These are phyloP conservation scores for Halcyon senegalensis DNA, from an alignment of 2,113 vertebrate genomes.

Conservation along the genomic window DNA sequence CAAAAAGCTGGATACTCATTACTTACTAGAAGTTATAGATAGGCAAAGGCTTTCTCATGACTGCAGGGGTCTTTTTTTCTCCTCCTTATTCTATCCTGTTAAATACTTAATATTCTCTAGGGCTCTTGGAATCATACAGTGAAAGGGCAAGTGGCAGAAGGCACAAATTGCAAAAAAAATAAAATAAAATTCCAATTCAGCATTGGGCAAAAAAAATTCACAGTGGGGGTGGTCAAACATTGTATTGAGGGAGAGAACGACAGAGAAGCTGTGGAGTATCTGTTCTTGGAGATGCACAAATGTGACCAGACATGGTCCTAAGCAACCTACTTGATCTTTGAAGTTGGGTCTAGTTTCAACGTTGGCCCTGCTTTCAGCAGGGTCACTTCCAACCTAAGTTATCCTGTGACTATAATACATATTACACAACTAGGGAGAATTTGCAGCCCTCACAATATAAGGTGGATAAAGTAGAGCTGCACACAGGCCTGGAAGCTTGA, in stretches of 20 bases:
- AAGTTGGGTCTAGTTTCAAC: not conserved
- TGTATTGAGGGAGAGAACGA: not conserved
- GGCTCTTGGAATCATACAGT: not conserved
- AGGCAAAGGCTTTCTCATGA: not conserved
- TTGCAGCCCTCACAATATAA: not conserved
- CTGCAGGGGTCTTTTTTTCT: not conserved
- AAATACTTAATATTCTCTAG: not conserved
- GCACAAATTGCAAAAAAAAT: not conserved
- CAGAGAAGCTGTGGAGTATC: not conserved
- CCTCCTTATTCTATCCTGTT: not conserved
- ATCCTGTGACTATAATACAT: not conserved
- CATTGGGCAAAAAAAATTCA: not conserved
- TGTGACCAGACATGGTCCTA: not conserved
- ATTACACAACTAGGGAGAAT: not conserved
- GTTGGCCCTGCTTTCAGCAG: not conserved
- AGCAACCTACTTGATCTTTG: not conserved
- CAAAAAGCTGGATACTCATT: not conserved
- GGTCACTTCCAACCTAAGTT: not conserved
- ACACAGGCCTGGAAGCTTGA: not conserved
- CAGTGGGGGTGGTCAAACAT: not conserved
- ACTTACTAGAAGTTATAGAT: not conserved
- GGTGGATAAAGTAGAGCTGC: not conserved
- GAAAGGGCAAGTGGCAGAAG: not conserved
- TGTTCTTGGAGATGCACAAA: not conserved
- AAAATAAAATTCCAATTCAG: not conserved